Conservation (phyloP, 2,797 vertebrate genomes). For the Limosa lapponica region DNA sequence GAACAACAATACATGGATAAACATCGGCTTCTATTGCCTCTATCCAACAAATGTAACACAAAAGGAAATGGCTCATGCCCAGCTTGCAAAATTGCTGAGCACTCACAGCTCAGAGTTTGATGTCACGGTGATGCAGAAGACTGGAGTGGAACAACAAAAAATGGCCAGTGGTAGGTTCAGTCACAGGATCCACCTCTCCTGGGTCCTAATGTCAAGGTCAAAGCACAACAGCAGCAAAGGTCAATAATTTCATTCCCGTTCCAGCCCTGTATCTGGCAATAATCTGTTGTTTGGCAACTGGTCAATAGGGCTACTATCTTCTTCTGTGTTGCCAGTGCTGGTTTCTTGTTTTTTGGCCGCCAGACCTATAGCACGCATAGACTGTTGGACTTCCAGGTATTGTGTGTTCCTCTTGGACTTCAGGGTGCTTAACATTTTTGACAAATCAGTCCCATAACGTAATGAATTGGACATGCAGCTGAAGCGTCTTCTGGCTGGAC, state of each 20-base stretch:
- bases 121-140: background rate
- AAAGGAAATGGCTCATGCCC: background rate
- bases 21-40: background rate
- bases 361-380: background rate
- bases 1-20: background rate
- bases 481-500: background rate
- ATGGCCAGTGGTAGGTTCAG: background rate
- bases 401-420: background rate
- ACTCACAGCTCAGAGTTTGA: fast-evolving
- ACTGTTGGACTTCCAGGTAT: background rate
- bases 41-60: background rate
- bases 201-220: background rate
- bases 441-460: background rate
- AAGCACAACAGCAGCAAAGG: background rate
- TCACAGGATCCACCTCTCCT: background rate
- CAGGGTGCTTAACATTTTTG: background rate
- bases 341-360: background rate
- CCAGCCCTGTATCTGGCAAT: background rate
- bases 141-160: background rate
- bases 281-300: background rate
- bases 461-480: background rate
- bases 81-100: background rate
- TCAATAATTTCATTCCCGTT: background rate
- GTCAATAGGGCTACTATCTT: background rate
- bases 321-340: background rate